Evolutionary conservation across 2,888 invertebrate species (phyloP).

Genomic region (Geotrupes spiniger): DNA sequence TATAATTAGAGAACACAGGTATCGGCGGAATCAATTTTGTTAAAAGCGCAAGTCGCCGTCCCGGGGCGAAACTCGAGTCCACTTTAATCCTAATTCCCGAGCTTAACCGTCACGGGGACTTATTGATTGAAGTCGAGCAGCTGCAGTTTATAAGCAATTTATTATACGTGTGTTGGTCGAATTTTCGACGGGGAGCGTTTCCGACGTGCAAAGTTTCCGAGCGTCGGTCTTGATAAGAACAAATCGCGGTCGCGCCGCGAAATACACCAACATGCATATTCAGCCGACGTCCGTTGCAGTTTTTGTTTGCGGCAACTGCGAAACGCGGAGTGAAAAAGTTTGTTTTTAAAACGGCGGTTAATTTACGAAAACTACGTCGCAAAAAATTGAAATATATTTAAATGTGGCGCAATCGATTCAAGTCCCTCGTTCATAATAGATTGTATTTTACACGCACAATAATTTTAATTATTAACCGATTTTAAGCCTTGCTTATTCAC

Average conservation of each 20-base stretch:
- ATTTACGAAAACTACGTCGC: too few relatives aligned
- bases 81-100: constrained; percentile 21
- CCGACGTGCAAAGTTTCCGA: constrained; percentile 19
- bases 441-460: too few relatives aligned
- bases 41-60: constrained; percentile 18
- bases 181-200: constrained; percentile 6
- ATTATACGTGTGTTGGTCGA: constrained; percentile 9
- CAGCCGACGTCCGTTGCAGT: too few relatives aligned
- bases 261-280: too few relatives aligned
- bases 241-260: constrained; percentile 13
- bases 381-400: too few relatives aligned
- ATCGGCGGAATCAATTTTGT: constrained; percentile 20
- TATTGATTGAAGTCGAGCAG: constrained; percentile 18
- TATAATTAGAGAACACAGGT: constrained; percentile 18
- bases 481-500: too few relatives aligned
- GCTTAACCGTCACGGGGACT: constrained; percentile 20
- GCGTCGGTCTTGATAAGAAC: constrained; percentile 8
- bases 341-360: too few relatives aligned
- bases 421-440: too few relatives aligned
- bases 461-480: too few relatives aligned
- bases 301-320: too few relatives aligned
- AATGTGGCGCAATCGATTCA: too few relatives aligned
- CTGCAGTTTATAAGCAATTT: constrained; percentile 14
- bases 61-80: constrained; percentile 16
- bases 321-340: too few relatives aligned